phyloP scores from a whole-genome alignment of 2,888 invertebrate species.

The Lepidocyrtinus sp. region DNA sequence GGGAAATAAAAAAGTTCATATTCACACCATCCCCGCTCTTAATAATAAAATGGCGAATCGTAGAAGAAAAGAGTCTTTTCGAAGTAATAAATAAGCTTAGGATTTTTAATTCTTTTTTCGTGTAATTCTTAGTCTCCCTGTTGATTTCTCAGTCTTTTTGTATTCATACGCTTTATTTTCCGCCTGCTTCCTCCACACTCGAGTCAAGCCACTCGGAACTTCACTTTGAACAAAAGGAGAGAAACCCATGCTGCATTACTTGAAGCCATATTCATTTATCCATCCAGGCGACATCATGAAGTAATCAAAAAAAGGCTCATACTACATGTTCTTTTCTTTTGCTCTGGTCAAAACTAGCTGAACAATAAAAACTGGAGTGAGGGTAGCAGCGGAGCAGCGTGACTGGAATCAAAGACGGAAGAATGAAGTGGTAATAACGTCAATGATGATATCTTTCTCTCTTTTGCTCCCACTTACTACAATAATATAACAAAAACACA shows the following conservation, averaged over 20 bases:
- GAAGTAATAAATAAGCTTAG: conserved; percentile 2
- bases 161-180: not conserved
- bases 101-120: conserved; percentile 40
- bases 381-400: conserved; percentile 37
- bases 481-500: not conserved
- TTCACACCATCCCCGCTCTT: not conserved
- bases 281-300: conserved; percentile 20
- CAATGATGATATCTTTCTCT: conserved; percentile 58
- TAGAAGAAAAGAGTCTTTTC: no score
- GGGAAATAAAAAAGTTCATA: conserved; percentile 4
- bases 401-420: conserved; percentile 57
- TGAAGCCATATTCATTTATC: not conserved
- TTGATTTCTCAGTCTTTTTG: conserved; percentile 31
- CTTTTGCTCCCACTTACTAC: conserved; percentile 32
- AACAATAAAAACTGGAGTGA: conserved; percentile 1
- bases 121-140: conserved; percentile 41
- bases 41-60: not conserved
- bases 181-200: no score
- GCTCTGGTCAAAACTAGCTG: conserved; percentile 6
- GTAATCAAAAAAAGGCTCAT: conserved; percentile 49
- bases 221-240: not conserved
- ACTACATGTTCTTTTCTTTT: conserved; percentile 7
- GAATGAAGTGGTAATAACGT: conserved; percentile 59
- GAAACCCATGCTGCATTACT: not conserved
- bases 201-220: not conserved